These are phyloP conservation scores for Syndactyla subalaris DNA, from an alignment of 2,797 vertebrate species.

Conservation along the genomic window DNA sequence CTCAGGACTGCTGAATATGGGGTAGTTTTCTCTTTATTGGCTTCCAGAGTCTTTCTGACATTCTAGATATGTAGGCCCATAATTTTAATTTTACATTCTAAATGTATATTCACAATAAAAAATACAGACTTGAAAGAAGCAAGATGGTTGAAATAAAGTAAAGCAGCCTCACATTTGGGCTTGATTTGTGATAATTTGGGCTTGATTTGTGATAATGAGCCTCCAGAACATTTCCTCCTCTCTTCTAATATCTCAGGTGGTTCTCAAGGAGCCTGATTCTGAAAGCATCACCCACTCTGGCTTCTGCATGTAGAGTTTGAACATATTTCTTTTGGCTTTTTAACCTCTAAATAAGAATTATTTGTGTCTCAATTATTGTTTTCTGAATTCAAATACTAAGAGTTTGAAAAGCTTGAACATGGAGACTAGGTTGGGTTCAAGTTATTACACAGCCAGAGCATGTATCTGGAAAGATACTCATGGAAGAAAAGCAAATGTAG, in stretches of 20 bases:
- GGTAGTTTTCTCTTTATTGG: background rate
- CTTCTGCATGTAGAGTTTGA: background rate
- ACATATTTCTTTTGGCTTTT: background rate
- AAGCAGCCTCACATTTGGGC: background rate
- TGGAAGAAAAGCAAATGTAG: background rate
- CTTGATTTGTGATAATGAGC: background rate
- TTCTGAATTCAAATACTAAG: background rate
- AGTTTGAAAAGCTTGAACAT: background rate
- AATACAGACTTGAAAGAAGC: background rate
- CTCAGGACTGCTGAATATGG: background rate
- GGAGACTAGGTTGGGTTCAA: background rate
- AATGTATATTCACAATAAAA: background rate
- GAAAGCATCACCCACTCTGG: background rate
- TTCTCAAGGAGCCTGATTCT: background rate
- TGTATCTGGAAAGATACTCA: constrained; percentile 15
- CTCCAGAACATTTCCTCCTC: background rate
- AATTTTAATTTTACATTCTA: background rate
- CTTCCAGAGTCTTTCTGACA: background rate
- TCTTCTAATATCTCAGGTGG: background rate
- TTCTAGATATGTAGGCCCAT: background rate
- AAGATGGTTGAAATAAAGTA: background rate
- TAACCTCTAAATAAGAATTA: background rate
- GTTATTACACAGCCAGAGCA: background rate
- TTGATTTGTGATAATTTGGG: background rate
- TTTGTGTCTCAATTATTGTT: background rate